These are phyloP conservation scores for Caprella mutica DNA, from an alignment of 2,888 invertebrate genomes.

Conservation along the genomic window DNA sequence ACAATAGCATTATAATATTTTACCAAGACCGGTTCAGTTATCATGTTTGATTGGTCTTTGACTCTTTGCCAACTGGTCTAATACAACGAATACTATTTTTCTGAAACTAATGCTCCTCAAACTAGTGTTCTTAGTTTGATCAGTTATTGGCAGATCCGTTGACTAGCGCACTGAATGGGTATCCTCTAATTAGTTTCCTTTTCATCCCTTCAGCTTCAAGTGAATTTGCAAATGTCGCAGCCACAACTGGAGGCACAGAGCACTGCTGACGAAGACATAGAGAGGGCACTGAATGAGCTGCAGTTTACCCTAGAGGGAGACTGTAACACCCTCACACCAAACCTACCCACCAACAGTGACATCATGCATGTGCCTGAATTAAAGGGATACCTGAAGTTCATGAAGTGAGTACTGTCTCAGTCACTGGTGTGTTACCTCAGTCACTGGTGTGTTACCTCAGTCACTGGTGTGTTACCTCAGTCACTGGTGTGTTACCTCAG, in stretches of 20 bases:
- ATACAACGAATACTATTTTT: neutral
- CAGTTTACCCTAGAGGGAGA: constrained; percentile 83
- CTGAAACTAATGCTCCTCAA: neutral
- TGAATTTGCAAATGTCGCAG: constrained; percentile 62
- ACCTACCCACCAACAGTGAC: constrained; percentile 51
- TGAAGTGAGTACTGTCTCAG: constrained; percentile 53
- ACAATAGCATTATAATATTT: too few relatives aligned
- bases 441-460: too few relatives aligned
- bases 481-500: too few relatives aligned
- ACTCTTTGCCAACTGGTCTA: too few relatives aligned
- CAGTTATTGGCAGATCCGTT: neutral
- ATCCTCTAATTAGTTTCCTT: neutral
- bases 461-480: too few relatives aligned
- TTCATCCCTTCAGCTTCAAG: constrained; percentile 58
- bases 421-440: too few relatives aligned
- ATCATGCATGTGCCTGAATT: constrained; percentile 92
- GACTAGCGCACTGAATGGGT: neutral
- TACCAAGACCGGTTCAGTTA: too few relatives aligned
- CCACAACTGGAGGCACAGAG: constrained; percentile 49
- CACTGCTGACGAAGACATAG: constrained; percentile 78
- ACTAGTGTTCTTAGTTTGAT: neutral
- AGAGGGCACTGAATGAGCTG: constrained; percentile 81
- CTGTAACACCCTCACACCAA: constrained; percentile 43
- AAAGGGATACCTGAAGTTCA: constrained; percentile 78
- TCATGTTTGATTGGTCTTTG: too few relatives aligned